These are phyloP conservation scores for Entomobrya multifasciata DNA, from an alignment of 2,888 invertebrate genomes.

Conservation along the genomic window DNA sequence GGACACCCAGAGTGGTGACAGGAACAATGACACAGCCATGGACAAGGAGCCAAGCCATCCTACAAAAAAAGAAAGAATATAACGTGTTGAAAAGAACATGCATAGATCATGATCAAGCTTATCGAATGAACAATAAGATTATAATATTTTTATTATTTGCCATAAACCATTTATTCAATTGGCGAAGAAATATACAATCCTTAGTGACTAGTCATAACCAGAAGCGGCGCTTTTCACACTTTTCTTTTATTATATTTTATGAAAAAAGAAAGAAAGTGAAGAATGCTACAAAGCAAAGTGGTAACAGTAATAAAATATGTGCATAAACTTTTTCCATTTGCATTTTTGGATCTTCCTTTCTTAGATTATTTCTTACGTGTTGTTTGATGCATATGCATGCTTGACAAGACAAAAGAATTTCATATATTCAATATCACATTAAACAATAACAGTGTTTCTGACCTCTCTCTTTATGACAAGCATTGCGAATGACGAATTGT, in stretches of 20 bases:
- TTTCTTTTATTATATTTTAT: neutral
- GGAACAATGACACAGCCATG: slow-evolving; percentile 77
- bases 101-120: slow-evolving; percentile 13
- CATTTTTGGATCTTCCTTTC: too few relatives aligned
- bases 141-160: slow-evolving; percentile 47
- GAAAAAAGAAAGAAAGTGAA: slow-evolving; percentile 24
- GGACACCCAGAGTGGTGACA: slow-evolving; percentile 79
- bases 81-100: neutral
- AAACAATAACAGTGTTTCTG: too few relatives aligned
- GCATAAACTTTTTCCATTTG: too few relatives aligned
- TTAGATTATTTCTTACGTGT: too few relatives aligned
- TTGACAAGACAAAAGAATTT: too few relatives aligned
- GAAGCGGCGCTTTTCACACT: neutral
- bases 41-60: slow-evolving; percentile 79
- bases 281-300: neutral
- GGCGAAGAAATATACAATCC: slow-evolving; percentile 29
- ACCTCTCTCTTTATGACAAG: too few relatives aligned
- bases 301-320: slow-evolving; percentile 13
- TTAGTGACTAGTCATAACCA: neutral
- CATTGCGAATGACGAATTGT: too few relatives aligned
- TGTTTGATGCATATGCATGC: too few relatives aligned
- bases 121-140: slow-evolving; percentile 26
- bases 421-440: too few relatives aligned
- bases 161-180: slow-evolving; percentile 56
- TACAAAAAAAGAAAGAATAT: slow-evolving; percentile 57